Evolutionary conservation across 2,888 invertebrate genomes (phyloP).

Genomic region (Drosophila infuscata): DNA sequence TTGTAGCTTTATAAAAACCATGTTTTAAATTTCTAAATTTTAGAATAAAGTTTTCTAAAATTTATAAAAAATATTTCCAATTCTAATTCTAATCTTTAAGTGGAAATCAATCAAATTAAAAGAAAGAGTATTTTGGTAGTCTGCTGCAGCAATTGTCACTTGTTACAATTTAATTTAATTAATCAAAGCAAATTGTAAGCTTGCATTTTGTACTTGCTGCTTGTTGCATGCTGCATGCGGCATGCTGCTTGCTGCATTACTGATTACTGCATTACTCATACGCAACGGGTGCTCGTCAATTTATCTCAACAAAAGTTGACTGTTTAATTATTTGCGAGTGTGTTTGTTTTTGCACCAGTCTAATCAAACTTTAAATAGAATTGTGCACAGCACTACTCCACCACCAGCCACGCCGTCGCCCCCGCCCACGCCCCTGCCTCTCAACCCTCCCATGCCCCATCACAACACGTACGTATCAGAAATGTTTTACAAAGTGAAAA

Average conservation of each 20-base stretch:
- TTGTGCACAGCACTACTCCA: slow-evolving; percentile 47
- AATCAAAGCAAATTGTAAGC: slow-evolving; percentile 28
- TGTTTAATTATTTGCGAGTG: slow-evolving; percentile 68
- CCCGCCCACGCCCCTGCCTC: neutral
- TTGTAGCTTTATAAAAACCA: too few relatives aligned
- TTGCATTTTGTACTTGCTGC: slow-evolving; percentile 1
- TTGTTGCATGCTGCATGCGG: neutral
- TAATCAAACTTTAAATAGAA: slow-evolving; percentile 79
- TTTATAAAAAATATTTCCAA: too few relatives aligned
- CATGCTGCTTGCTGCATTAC: neutral
- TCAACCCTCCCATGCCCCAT: neutral
- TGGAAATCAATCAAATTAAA: too few relatives aligned
- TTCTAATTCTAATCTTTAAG: too few relatives aligned
- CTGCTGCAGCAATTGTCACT: neutral
- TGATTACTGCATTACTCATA: slow-evolving; percentile 53
- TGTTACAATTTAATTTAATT: slow-evolving; percentile 36
- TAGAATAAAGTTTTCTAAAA: too few relatives aligned
- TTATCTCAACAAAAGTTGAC: slow-evolving; percentile 59
- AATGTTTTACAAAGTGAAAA: slow-evolving; percentile 81
- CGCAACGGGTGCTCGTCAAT: slow-evolving; percentile 67
- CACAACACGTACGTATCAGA: slow-evolving; percentile 72
- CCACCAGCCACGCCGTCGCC: neutral
- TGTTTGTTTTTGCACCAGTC: slow-evolving; percentile 43
- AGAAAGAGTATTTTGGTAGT: neutral
- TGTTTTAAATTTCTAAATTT: too few relatives aligned